Percentiles rank a stretch among this genome's conserved stretches.
Evolutionary conservation across 2,797 vertebrate species (phyloP).

Genomic region (Lepidocolaptes lacrymiger): DNA sequence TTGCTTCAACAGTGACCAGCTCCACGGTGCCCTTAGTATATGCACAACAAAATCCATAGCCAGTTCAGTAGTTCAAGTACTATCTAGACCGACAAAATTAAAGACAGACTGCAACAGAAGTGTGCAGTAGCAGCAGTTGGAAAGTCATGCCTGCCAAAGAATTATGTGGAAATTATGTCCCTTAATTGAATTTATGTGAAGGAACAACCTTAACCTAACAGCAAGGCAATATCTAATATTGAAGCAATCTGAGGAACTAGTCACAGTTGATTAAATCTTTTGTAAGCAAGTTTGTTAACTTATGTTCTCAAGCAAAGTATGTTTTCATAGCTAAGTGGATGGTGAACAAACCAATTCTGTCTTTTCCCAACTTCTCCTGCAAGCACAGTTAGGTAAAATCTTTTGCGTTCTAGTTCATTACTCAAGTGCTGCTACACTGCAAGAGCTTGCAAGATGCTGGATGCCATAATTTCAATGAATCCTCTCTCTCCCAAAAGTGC

Average conservation of each 20-base stretch:
- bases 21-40: background rate
- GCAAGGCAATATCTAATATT: background rate
- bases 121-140: background rate
- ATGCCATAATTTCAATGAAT: background rate
- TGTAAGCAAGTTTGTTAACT: background rate
- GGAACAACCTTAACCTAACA: background rate
- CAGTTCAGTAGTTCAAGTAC: constrained; percentile 7
- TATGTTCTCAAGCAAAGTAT: background rate
- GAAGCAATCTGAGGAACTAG: background rate
- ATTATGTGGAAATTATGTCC: background rate
- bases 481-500: background rate
- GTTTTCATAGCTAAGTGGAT: background rate
- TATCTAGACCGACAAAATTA: constrained; percentile 8
- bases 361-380: background rate
- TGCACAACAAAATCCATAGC: fast-evolving
- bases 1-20: constrained; percentile 13
- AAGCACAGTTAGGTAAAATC: background rate
- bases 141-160: background rate
- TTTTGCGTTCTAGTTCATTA: background rate
- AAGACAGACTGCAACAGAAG: constrained; percentile 20
- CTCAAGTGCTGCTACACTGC: background rate
- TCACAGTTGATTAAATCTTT: background rate
- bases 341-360: background rate
- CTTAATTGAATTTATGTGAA: background rate
- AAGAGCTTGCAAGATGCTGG: background rate